A percentile compares a stretch with the other conserved stretches of the same genome.
Evolutionary conservation across 2,888 invertebrate species (phyloP).

Genomic region (Euphydryas editha): DNA sequence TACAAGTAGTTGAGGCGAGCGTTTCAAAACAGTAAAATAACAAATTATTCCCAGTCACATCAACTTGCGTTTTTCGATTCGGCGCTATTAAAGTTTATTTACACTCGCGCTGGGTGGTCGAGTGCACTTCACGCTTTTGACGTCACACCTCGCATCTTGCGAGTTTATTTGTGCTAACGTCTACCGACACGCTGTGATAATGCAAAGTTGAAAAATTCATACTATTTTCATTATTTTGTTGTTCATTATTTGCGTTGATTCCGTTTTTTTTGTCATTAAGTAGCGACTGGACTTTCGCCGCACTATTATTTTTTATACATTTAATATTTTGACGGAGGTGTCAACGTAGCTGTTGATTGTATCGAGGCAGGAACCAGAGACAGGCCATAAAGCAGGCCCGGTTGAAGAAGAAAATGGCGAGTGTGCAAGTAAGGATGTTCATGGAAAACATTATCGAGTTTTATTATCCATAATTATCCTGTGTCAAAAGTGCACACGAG

Average conservation of each 20-base stretch:
- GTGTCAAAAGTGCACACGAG: too few relatives aligned
- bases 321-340: too few relatives aligned
- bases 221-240: constrained; percentile 5
- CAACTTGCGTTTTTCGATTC: constrained; percentile 38
- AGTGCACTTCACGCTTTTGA: constrained; percentile 75
- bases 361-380: too few relatives aligned
- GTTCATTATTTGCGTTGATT: constrained; percentile 15
- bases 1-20: constrained; percentile 2
- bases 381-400: too few relatives aligned
- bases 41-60: constrained; percentile 17
- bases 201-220: constrained; percentile 41
- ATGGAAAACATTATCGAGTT: too few relatives aligned
- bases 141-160: constrained; percentile 55
- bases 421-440: too few relatives aligned
- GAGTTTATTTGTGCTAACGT: constrained; percentile 33
- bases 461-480: too few relatives aligned
- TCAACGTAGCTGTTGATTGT: too few relatives aligned
- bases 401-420: too few relatives aligned
- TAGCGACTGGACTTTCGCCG: neutral
- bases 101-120: constrained; percentile 80
- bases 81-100: constrained; percentile 50
- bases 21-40: neutral
- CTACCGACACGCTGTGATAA: constrained; percentile 46
- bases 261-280: neutral
- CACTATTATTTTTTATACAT: neutral